Evolutionary conservation across 2,113 vertebrate genomes (phyloP), one percentile per base, ranked within the genome.

Genomic region (Rostratula benghalensis): DNA sequence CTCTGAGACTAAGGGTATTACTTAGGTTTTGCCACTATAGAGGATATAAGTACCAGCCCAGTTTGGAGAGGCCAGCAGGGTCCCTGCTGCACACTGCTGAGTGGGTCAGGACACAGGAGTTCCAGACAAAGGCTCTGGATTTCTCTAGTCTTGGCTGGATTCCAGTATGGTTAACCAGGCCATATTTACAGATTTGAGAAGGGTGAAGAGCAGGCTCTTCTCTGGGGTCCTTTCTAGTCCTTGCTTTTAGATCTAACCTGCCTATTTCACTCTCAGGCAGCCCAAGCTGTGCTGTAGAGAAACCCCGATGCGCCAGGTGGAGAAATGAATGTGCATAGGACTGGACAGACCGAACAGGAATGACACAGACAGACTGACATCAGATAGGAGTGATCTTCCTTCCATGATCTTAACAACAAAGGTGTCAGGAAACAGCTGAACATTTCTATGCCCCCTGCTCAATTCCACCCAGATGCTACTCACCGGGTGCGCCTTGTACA

Each of bases 401-500:
- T 84, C 35, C 74, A 84, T 1, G 2, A n/a, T 76, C 31, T 79
- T 76, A 84, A 81, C 31, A 91, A 54, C 33, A 65, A 93, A 95
- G 9, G 57, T 71, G 45, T 75, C 74, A 93, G 69, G 86, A 89
- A 92, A 87, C 65, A 80, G 89, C 39, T 57, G 65, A 77, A 68
- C 11, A 2, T 64, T 74, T 83, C 43, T 63, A 59, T 73, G 56
- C 6, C 46, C 80, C 56, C n/a, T 3, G 2, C 69, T 59, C 50
- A 37, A 45, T 57, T 83, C 51, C 57, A 46, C 11, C 45, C 81
- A 84, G 31, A 11, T 80, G 77, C 33, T n/a, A 95, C 98, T 98
- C 95, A 99, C 99, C 84, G 98, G 98, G 41, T 98, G 98, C 87
- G 98, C 90, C 97, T 99, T 99, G 90, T 98, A 98, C 68, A 97